Evolutionary conservation across 2,113 vertebrate genomes (phyloP).

Genomic region (cat (Felis catus)): DNA sequence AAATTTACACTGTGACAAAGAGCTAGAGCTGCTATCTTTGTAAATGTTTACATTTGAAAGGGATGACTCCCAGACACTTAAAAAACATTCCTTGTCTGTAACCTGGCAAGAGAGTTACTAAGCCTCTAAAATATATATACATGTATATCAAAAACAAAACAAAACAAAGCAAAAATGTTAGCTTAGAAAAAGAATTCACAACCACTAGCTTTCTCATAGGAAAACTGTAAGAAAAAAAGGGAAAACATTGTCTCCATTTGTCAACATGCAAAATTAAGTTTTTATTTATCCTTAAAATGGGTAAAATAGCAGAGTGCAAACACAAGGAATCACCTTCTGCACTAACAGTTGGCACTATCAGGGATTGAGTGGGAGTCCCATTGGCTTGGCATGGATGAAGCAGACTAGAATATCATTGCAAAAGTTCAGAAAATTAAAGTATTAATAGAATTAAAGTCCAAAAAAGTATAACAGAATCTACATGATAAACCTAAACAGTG

Average conservation of each 20-base stretch:
- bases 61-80: background rate
- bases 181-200: background rate
- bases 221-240: background rate
- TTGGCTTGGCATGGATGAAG: background rate
- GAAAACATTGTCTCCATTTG: background rate
- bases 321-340: background rate
- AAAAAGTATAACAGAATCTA: background rate
- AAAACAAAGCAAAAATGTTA: background rate
- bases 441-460: background rate
- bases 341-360: background rate
- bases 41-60: constrained; percentile 1
- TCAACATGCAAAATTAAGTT: constrained; percentile 7
- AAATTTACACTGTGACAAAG: background rate
- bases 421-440: background rate
- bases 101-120: background rate
- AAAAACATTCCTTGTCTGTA: background rate
- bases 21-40: background rate
- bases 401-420: background rate
- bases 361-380: background rate
- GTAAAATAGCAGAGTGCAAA: background rate
- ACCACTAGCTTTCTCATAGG: background rate
- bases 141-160: background rate
- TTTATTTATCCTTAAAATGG: background rate
- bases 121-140: background rate
- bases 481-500: background rate